Conservation (phyloP, 2,797 vertebrate genomes). For the Cygnus olor region DNA sequence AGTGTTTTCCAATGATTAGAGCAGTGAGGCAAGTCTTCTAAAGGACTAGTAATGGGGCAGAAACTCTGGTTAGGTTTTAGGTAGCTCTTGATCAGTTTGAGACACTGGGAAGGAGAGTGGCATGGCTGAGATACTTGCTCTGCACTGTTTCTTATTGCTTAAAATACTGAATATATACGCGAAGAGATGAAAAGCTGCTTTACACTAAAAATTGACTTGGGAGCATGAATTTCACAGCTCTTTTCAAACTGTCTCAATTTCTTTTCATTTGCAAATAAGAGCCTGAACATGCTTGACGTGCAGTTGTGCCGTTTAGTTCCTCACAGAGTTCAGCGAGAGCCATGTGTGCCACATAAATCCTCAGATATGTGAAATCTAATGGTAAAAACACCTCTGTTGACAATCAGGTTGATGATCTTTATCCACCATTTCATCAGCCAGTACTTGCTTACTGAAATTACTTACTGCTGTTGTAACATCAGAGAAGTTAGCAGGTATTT, state of each 20-base stretch:
- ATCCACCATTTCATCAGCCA: background rate
- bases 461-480: background rate
- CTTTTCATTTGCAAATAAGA: background rate
- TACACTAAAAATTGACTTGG: background rate
- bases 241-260: background rate
- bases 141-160: background rate
- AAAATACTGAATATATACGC: background rate
- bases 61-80: background rate
- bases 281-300: background rate
- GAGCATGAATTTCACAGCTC: background rate
- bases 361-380: background rate
- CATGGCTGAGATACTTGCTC: background rate
- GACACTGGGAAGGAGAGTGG: background rate
- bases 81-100: background rate
- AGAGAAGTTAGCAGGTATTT: background rate
- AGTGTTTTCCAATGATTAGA: background rate
- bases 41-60: background rate
- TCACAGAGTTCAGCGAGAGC: background rate
- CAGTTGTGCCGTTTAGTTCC: background rate
- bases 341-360: background rate
- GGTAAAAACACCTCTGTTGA: background rate
- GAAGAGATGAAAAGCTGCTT: background rate
- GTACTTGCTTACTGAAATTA: background rate
- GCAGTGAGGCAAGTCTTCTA: background rate
- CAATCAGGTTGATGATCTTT: background rate